Percentiles rank a stretch among this genome's conserved stretches.
These are phyloP conservation scores for Micropoecilia bifurca DNA, from an alignment of 2,797 vertebrate species.

Conservation along the genomic window DNA sequence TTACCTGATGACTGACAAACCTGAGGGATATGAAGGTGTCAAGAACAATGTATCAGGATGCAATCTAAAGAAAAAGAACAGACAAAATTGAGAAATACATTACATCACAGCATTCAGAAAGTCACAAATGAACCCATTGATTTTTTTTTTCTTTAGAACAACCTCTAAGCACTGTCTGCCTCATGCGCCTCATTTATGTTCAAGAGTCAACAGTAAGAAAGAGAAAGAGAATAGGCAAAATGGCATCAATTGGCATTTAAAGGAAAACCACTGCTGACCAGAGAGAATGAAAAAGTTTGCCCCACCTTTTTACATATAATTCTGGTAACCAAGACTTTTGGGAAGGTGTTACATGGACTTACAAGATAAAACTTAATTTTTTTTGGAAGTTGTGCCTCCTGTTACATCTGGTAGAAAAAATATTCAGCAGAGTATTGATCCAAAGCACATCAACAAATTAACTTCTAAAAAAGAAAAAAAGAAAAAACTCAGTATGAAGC, in stretches of 20 bases:
- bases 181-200: not conserved
- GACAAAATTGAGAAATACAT: not conserved
- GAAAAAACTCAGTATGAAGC: not conserved
- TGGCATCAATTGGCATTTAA: not conserved
- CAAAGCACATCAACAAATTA: not conserved
- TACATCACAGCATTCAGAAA: not conserved
- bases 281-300: not conserved
- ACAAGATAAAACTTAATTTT: not conserved
- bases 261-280: not conserved
- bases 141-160: not conserved
- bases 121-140: not conserved
- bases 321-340: not conserved
- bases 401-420: not conserved
- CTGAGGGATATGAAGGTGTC: not conserved
- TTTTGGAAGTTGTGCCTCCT: not conserved
- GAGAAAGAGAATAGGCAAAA: not conserved
- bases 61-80: not conserved
- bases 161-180: not conserved
- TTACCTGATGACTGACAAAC: not conserved
- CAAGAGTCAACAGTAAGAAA: not conserved
- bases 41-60: not conserved
- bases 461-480: not conserved
- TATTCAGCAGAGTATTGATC: not conserved
- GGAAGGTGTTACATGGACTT: not conserved
- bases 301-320: not conserved